Conservation (phyloP, 1,140 invertebrate species). For the Plectrocnemia conspersa region DNA sequence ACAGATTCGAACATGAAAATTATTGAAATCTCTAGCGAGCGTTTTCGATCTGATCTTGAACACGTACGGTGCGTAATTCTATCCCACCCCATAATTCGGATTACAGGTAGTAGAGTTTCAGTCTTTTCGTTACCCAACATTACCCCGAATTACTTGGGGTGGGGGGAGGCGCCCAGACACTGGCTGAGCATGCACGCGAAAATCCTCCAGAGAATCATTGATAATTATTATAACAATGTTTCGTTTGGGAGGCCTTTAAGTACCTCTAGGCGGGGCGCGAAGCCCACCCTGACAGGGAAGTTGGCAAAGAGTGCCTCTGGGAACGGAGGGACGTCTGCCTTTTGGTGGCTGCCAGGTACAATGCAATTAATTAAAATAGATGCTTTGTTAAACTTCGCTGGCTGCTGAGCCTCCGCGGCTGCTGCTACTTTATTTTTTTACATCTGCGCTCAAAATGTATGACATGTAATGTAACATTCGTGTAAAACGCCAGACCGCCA, state of each 20-base stretch:
- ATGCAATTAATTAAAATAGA: conserved; percentile 35
- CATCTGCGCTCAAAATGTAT: not conserved
- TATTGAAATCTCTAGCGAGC: too few species aligned
- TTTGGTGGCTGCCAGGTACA: conserved; percentile 32
- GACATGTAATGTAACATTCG: conserved; percentile 15
- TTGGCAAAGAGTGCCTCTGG: conserved; percentile 33
- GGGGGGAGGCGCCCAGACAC: conserved; percentile 2
- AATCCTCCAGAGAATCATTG: conserved; percentile 33
- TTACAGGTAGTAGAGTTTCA: conserved; percentile 21
- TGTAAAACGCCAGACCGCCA: conserved; percentile 1
- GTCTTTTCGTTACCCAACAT: conserved; percentile 31
- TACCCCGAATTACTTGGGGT: conserved; percentile 22
- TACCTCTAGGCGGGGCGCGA: conserved; percentile 21
- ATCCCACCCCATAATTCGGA: conserved; percentile 4
- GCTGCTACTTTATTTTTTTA: conserved; percentile 5
- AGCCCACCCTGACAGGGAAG: conserved; percentile 19
- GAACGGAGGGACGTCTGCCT: conserved; percentile 32
- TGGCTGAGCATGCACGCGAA: conserved; percentile 20
- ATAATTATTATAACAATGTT: conserved; percentile 38
- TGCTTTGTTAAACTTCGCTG: conserved; percentile 25
- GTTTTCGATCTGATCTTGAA: too few species aligned
- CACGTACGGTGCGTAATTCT: not conserved
- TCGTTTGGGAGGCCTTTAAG: conserved; percentile 36
- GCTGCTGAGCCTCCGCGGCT: not conserved
- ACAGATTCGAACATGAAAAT: too few species aligned